Percentiles rank a stretch among this genome's conserved stretches.
phyloP scores from a whole-genome alignment of 2,888 invertebrate genomes.

The Ochropleura plecta region DNA sequence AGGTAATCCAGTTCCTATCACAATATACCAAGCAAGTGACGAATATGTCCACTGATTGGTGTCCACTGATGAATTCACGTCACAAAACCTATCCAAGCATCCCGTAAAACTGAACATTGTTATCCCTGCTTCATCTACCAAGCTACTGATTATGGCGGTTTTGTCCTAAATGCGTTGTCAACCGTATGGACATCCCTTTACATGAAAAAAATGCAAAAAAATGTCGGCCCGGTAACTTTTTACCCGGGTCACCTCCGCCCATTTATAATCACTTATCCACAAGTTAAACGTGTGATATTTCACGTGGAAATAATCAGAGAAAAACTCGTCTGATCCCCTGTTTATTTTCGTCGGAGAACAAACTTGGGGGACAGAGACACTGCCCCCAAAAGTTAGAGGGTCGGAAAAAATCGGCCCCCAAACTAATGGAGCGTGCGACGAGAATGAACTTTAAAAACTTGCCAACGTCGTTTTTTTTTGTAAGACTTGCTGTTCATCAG shows the following conservation, averaged over 20 bases:
- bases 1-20: background rate
- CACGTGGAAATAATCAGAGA: constrained; percentile 75
- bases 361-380: constrained; percentile 70
- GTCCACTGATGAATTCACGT: no score
- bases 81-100: background rate
- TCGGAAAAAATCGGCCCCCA: constrained; percentile 79
- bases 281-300: constrained; percentile 66
- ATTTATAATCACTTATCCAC: constrained; percentile 57
- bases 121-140: background rate
- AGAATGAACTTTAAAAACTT: constrained; percentile 84
- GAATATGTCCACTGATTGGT: background rate
- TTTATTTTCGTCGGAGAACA: constrained; percentile 78
- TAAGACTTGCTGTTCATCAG: constrained; percentile 51
- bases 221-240: constrained; percentile 42
- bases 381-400: constrained; percentile 76
- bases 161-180: constrained; percentile 29
- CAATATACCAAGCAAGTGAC: no score
- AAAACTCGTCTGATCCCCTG: constrained; percentile 78
- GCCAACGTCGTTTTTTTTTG: constrained; percentile 68
- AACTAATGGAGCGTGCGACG: constrained; percentile 85
- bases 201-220: constrained; percentile 24
- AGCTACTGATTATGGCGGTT: constrained; percentile 21
- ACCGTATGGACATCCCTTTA: constrained; percentile 16
- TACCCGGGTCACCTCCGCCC: constrained; percentile 36
- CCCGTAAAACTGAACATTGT: background rate